Percentiles rank a stretch among this genome's conserved stretches.
These are phyloP conservation scores for Lepidothrix coronata DNA, from an alignment of 2,113 vertebrate genomes.

Conservation along the genomic window DNA sequence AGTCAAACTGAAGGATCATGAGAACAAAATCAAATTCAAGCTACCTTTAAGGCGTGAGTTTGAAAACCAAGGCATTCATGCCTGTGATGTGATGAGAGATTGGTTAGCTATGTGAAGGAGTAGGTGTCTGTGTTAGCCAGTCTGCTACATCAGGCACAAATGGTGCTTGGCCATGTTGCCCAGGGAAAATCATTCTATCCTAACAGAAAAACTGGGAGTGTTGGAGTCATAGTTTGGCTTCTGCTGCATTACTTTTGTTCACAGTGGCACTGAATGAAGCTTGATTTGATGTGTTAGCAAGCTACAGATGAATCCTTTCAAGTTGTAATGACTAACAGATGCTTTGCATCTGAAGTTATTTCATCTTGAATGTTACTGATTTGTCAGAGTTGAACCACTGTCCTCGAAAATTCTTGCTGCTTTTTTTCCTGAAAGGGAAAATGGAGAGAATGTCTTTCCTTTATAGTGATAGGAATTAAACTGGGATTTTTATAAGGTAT, in stretches of 20 bases:
- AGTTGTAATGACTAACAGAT: not conserved
- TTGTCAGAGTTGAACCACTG: not conserved
- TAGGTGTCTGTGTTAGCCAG: not conserved
- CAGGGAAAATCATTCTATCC: not conserved
- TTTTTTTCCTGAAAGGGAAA: not conserved
- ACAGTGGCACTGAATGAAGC: not conserved
- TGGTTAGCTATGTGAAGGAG: not conserved
- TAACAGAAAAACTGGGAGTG: not conserved
- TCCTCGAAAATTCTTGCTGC: not conserved
- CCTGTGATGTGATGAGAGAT: not conserved
- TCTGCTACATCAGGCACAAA: not conserved
- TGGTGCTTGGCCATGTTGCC: not conserved
- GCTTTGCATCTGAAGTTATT: not conserved
- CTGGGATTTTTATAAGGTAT: not conserved
- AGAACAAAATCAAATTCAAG: not conserved
- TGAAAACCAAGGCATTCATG: not conserved
- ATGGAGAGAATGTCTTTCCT: not conserved
- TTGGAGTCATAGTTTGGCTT: not conserved
- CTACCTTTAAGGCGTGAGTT: not conserved
- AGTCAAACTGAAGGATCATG: not conserved
- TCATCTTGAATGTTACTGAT: not conserved
- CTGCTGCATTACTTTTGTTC: not conserved
- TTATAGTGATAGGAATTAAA: not conserved
- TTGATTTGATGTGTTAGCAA: slow-evolving; percentile 9
- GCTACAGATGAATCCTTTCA: not conserved